Percentiles rank a stretch among this genome's conserved stretches.
Evolutionary conservation across 2,113 vertebrate genomes (phyloP).

Genomic region (Recurvirostra avosetta): DNA sequence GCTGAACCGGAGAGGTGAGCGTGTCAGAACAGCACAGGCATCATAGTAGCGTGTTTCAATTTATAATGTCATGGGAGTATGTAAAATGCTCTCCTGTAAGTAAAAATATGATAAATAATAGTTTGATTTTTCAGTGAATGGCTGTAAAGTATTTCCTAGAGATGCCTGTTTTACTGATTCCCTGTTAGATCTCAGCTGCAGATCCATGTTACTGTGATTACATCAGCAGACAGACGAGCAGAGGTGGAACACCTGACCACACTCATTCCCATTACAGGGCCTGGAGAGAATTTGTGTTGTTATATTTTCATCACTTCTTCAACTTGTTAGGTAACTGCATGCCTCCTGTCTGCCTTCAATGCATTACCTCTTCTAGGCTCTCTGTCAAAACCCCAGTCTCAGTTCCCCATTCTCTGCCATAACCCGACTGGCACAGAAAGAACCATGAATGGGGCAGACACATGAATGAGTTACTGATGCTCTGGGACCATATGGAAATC

Average conservation of each 20-base stretch:
- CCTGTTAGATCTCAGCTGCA: not conserved
- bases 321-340: not conserved
- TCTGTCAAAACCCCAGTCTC: not conserved
- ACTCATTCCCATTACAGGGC: accelerated
- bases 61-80: not conserved
- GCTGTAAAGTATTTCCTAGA: not conserved
- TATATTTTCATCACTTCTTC: not conserved
- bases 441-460: not conserved
- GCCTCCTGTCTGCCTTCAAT: not conserved
- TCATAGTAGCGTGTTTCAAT: not conserved
- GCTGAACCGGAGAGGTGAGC: not conserved
- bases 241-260: not conserved
- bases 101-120: not conserved
- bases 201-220: not conserved
- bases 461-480: not conserved
- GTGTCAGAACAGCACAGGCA: not conserved
- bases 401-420: not conserved
- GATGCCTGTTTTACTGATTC: not conserved
- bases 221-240: not conserved
- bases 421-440: not conserved
- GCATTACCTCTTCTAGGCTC: not conserved
- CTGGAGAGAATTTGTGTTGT: not conserved
- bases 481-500: not conserved
- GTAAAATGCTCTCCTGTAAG: not conserved
- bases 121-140: not conserved